Evolutionary conservation across 30 jellyfish, hydroid and myxozoan species (phyloP).

Genomic region (Turritopsis dohrnii): DNA sequence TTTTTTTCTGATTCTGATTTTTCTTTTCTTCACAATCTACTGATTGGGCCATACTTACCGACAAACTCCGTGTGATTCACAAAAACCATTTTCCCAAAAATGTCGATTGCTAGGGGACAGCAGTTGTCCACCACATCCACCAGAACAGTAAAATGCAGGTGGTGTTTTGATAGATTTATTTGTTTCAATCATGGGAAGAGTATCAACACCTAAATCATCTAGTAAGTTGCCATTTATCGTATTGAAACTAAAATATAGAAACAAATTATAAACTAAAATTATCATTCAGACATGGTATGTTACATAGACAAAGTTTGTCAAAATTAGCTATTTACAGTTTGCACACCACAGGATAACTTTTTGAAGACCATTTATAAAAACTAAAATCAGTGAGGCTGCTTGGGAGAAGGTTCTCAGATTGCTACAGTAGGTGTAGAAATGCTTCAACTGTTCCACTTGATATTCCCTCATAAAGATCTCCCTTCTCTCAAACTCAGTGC

Average conservation of each 20-base stretch:
- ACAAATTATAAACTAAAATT: not conserved
- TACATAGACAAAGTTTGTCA: not conserved
- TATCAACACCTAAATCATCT: slow-evolving; percentile 17
- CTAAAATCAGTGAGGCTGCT: too few species aligned
- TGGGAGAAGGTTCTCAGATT: too few species aligned
- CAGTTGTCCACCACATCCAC: slow-evolving; percentile 88
- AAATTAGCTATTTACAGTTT: too few species aligned
- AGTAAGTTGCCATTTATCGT: slow-evolving; percentile 41
- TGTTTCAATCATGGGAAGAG: slow-evolving; percentile 27
- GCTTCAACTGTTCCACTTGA: too few species aligned
- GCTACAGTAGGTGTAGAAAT: too few species aligned
- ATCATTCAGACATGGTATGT: not conserved
- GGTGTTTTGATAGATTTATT: slow-evolving; percentile 54
- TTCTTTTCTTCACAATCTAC: not conserved
- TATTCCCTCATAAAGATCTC: too few species aligned
- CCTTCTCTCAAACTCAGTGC: too few species aligned
- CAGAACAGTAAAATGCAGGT: slow-evolving; percentile 54
- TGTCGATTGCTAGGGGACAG: slow-evolving; percentile 33
- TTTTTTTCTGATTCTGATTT: too few species aligned
- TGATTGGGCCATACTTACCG: slow-evolving; percentile 35
- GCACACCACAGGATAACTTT: too few species aligned
- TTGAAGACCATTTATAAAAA: too few species aligned
- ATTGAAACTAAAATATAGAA: slow-evolving; percentile 35
- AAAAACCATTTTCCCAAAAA: slow-evolving; percentile 57
- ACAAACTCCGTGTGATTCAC: slow-evolving; percentile 55